A percentile compares a stretch with the other conserved stretches of the same genome.
These are phyloP conservation scores for Vanessa cardui DNA, from an alignment of 2,888 invertebrate species.

Conservation along the genomic window DNA sequence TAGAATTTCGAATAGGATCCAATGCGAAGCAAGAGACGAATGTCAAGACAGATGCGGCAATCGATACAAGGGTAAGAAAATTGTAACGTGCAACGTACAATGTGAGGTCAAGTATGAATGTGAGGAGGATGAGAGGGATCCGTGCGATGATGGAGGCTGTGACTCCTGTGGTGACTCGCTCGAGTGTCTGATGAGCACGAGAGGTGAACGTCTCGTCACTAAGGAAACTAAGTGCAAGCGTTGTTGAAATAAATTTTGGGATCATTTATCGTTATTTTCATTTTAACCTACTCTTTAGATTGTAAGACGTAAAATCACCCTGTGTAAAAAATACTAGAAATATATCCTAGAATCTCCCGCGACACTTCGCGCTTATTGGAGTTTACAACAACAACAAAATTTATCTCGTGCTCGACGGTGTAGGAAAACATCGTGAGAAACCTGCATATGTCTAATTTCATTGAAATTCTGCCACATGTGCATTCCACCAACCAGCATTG, in stretches of 20 bases:
- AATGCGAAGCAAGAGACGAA: constrained; percentile 51
- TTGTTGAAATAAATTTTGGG: constrained; percentile 33
- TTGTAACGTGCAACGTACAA: constrained; percentile 43
- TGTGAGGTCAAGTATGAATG: constrained; percentile 51
- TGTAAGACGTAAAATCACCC: too few species aligned
- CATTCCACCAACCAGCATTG: too few species aligned
- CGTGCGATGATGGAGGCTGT: constrained; percentile 34
- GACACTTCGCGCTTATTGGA: too few species aligned
- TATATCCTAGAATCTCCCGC: too few species aligned
- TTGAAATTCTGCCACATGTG: too few species aligned
- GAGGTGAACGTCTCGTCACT: constrained; percentile 34
- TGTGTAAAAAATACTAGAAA: too few species aligned
- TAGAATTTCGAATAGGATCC: constrained; percentile 46
- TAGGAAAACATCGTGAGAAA: too few species aligned
- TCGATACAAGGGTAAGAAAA: constrained; percentile 35
- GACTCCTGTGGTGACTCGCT: constrained; percentile 41
- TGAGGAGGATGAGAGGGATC: constrained; percentile 40
- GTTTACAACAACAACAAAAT: too few species aligned
- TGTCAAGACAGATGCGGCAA: constrained; percentile 49
- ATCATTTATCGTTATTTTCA: too few species aligned
- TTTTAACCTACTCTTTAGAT: too few species aligned
- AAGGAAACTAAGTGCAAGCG: constrained; percentile 28
- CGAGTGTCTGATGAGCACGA: constrained; percentile 33
- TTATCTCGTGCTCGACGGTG: too few species aligned
- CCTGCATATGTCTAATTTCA: too few species aligned